Conservation (phyloP, 2,113 vertebrate genomes). For the Passer montanus region DNA sequence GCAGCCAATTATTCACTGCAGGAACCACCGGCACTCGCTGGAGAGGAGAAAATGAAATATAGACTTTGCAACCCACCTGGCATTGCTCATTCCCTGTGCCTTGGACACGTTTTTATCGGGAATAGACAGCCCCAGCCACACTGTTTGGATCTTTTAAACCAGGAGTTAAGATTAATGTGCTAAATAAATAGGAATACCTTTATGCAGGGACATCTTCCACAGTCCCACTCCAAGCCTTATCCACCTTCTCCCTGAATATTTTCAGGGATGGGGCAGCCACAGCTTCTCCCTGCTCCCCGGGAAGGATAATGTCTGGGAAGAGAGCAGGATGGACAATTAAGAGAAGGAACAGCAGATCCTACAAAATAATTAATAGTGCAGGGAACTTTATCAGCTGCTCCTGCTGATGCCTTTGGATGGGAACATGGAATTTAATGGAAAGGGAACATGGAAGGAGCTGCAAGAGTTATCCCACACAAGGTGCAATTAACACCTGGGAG, state of each 20-base stretch:
- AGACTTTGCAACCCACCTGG: background rate
- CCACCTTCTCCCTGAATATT: background rate
- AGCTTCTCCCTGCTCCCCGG: background rate
- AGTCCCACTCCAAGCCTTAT: background rate
- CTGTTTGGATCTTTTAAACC: background rate
- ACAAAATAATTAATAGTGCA: background rate
- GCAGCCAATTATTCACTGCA: background rate
- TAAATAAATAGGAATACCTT: accelerated
- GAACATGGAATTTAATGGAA: background rate
- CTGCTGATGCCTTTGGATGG: background rate
- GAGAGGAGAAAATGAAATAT: background rate
- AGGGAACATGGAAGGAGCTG: background rate
- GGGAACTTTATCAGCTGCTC: background rate
- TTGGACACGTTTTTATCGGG: background rate
- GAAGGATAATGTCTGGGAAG: background rate
- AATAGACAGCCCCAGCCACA: accelerated
- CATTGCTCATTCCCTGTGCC: background rate
- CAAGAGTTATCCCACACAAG: background rate
- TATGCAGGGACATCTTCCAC: background rate
- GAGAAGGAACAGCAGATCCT: background rate
- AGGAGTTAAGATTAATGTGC: no score
- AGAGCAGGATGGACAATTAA: background rate
- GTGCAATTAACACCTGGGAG: background rate
- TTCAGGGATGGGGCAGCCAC: background rate
- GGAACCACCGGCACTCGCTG: background rate